Evolutionary conservation across 1,140 invertebrate genomes (phyloP).

Genomic region (Metopolophium dirhodum): DNA sequence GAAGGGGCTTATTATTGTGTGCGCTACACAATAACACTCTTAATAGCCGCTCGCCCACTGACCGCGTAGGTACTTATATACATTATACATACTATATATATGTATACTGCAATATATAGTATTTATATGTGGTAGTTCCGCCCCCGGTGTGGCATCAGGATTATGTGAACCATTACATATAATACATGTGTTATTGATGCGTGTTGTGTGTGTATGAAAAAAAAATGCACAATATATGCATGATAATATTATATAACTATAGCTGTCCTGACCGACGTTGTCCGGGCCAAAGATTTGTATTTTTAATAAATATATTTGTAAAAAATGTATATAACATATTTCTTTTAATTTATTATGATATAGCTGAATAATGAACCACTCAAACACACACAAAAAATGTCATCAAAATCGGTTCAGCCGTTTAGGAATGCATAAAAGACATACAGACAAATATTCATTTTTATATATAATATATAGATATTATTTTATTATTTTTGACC

Average conservation of each 20-base stretch:
- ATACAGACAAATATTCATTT: no score
- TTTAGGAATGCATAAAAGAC: no score
- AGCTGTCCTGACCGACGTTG: no score
- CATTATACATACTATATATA: neutral
- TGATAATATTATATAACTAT: neutral
- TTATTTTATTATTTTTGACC: no score
- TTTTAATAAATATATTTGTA: no score
- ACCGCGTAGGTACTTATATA: neutral
- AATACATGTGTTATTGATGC: neutral
- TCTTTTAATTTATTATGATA: no score
- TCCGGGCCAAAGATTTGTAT: no score
- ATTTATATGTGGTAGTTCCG: neutral
- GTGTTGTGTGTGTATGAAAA: neutral
- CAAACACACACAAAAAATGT: no score
- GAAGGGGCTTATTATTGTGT: constrained; percentile 45
- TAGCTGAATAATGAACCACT: no score
- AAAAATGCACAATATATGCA: neutral
- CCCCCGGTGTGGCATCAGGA: neutral
- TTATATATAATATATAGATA: no score
- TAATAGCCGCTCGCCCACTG: constrained; percentile 38
- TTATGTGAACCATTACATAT: neutral
- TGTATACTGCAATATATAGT: neutral
- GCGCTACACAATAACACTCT: constrained; percentile 33
- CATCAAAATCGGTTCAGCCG: no score
- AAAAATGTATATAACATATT: no score